phyloP scores from a whole-genome alignment of 35 echinoderm and acorn worm genomes.

The Ophioderma brevispina region DNA sequence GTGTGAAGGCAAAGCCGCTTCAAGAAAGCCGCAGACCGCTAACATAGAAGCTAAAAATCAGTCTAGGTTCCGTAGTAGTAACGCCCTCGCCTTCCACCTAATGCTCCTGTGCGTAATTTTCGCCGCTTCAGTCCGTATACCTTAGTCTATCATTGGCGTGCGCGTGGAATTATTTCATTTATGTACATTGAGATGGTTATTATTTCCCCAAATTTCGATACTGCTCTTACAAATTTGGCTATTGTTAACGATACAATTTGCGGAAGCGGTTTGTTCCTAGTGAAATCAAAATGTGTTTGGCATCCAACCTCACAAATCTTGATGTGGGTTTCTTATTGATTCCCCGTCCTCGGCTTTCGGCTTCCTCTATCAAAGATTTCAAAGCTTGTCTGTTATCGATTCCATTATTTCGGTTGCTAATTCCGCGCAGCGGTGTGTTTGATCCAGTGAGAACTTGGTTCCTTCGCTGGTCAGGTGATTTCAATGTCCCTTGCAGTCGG shows the following conservation, averaged over 20 bases:
- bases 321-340: background rate
- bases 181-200: slow-evolving; percentile 40
- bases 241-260: background rate
- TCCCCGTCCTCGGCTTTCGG: background rate
- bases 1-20: background rate
- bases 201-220: background rate
- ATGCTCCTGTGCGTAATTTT: background rate
- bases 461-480: slow-evolving; percentile 19
- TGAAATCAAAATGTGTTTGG: background rate
- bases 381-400: background rate
- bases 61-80: background rate
- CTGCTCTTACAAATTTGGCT: background rate
- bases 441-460: background rate
- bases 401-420: background rate
- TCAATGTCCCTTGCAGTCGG: background rate
- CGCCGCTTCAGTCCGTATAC: slow-evolving; percentile 6
- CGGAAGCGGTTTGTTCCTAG: slow-evolving; percentile 8
- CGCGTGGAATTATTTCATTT: slow-evolving; percentile 1
- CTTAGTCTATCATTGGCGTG: background rate
- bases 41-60: too few relatives aligned
- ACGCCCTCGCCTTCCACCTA: background rate
- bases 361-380: background rate
- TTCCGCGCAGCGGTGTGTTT: background rate
- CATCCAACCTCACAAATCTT: background rate
- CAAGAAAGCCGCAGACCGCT: background rate